Evolutionary conservation across 2,797 vertebrate genomes (phyloP).

Genomic region (Meriones psammophilus): DNA sequence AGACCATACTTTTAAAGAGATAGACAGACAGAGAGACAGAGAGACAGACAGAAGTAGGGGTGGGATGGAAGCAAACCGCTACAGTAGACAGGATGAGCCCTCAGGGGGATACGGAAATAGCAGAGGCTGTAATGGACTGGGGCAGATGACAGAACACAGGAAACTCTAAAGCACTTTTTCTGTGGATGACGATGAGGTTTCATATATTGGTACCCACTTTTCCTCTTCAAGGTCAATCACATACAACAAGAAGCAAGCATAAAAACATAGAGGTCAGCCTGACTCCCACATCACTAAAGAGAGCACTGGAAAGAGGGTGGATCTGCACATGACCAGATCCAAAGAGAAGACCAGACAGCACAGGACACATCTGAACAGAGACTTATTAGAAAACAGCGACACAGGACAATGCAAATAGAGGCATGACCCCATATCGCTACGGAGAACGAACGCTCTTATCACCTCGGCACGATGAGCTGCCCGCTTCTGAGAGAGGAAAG

Average conservation of each 20-base stretch:
- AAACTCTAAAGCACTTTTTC: background rate
- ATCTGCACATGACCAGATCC: accelerated
- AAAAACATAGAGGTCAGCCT: background rate
- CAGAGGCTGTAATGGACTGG: background rate
- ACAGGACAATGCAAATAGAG: background rate
- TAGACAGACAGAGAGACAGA: background rate
- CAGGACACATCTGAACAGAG: background rate
- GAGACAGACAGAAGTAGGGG: background rate
- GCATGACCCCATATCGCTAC: background rate
- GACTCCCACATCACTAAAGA: background rate
- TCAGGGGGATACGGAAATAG: background rate
- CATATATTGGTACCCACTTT: no score
- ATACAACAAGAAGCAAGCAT: background rate
- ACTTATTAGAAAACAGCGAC: background rate
- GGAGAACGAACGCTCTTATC: background rate
- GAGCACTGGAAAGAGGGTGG: background rate
- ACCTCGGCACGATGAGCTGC: background rate
- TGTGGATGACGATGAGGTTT: background rate
- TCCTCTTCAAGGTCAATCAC: background rate
- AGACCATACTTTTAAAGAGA: background rate
- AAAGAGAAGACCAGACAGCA: background rate
- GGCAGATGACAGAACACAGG: no score
- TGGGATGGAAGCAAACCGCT: background rate
- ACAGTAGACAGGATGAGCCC: background rate
- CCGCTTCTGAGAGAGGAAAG: background rate